Base-by-base conservation (phyloP, 1,140 invertebrate genomes). In the Glossosoma conforme region DNA sequence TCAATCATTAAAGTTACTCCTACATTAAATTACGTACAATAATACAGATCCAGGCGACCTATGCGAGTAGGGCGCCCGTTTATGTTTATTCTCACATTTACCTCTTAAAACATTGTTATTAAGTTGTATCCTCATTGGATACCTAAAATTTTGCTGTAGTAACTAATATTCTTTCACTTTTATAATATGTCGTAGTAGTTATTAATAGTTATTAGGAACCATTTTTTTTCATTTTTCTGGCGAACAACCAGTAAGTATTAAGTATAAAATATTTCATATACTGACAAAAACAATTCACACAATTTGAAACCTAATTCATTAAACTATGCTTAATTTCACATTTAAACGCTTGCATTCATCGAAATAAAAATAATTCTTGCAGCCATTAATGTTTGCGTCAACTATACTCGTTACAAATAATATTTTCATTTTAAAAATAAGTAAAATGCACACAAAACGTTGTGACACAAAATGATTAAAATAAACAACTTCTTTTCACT, bases 161-260 rank as follows among this genome's bases (percentile, higher is more conserved):
- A 33, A 15, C 47, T 43, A 56, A 50, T 60, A 54, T 54, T 60
- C 56, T 54, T 62, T 64, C 62, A 67, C 66, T 70, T 69, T 68
- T 66, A 67, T 61, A 66, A 64, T 67, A 65, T 60, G 47, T 60
- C 54, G 55, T 57, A 56, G 46, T 52, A 51, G 68, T 69, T 72
- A 72, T 68, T 68, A 68, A 68, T 70, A 70, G 64, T 67, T 71
- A 70, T 65, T 71, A 70, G 68, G 70, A 70, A 72, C 68, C 70
- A 70, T 70, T 70, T 72, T 68, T 58, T 59, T 63, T 62, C 58
- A 61, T 63, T 57, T 63, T 65, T 59, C 65, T 62, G 57, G 58
- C 58, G 57, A 59, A 49, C 48, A 36, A 59, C 57, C 57, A 59
- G 57, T 55, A 52, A 54, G 56, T 58, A 51, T 57, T 57, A 42